Evolutionary conservation across 2,113 vertebrate species (phyloP).

Genomic region (Zosterops japonicus): DNA sequence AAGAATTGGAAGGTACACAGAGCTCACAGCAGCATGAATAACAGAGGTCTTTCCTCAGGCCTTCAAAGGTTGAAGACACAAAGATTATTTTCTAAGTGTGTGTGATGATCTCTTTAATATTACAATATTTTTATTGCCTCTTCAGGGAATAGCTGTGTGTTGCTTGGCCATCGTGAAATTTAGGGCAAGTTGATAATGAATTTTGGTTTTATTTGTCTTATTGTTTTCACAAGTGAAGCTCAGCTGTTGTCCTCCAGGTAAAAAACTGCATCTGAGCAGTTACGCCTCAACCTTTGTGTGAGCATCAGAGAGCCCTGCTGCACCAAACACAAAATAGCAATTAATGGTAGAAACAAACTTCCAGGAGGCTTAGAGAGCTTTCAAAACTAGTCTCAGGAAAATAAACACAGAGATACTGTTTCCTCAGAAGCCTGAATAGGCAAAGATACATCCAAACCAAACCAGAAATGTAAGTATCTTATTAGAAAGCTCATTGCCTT

Average conservation of each 20-base stretch:
- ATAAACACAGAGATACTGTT: background rate
- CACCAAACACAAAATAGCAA: background rate
- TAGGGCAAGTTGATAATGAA: background rate
- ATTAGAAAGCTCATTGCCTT: background rate
- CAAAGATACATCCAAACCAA: background rate
- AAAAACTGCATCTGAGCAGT: background rate
- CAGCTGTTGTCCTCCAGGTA: background rate
- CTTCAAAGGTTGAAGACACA: slow-evolving; percentile 35
- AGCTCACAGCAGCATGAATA: slow-evolving; percentile 26
- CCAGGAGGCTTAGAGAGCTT: background rate
- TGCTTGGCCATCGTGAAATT: slow-evolving; percentile 21
- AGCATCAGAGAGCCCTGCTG: background rate
- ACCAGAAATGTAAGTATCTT: background rate
- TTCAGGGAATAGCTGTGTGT: background rate
- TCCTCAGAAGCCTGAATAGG: background rate
- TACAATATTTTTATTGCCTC: slow-evolving; percentile 36
- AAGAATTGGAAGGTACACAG: slow-evolving; percentile 64
- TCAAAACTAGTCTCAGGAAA: background rate
- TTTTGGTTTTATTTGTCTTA: background rate
- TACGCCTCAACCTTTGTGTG: background rate
- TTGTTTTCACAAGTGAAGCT: background rate
- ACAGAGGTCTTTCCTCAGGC: slow-evolving; percentile 32
- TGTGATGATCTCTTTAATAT: background rate
- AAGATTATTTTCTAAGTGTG: background rate
- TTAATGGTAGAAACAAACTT: background rate